Conservation (phyloP, 2,797 vertebrate species). For the Anas flavirostris region DNA sequence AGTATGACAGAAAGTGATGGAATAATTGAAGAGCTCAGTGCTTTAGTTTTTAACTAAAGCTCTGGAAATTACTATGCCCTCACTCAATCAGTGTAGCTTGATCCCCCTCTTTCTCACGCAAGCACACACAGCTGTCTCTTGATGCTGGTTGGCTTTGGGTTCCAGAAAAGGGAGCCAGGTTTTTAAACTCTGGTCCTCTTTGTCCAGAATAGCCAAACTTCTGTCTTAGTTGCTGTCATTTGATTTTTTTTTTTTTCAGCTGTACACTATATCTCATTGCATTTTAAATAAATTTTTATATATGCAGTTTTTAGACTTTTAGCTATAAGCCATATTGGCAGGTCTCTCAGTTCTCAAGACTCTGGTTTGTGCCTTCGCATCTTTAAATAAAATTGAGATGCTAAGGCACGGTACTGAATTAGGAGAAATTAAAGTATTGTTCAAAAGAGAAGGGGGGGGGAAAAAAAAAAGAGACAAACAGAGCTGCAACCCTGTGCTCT, state of each 20-base stretch:
- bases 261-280: neutral
- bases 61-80: neutral
- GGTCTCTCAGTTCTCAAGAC: neutral
- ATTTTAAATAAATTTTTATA: neutral
- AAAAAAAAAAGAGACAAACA: neutral
- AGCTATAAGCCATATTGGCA: neutral
- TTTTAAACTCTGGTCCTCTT: slow-evolving; percentile 7
- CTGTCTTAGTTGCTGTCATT: neutral
- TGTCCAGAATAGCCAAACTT: neutral
- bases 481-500: slow-evolving; percentile 60
- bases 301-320: neutral
- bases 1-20: neutral
- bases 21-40: neutral
- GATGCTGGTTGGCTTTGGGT: neutral
- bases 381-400: slow-evolving; percentile 16
- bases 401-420: neutral
- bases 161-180: neutral
- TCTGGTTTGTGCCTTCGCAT: neutral
- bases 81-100: neutral
- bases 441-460: neutral
- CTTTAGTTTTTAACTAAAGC: slow-evolving; percentile 3
- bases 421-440: neutral
- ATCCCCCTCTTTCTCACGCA: neutral
- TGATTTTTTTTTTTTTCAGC: neutral
- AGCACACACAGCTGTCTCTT: neutral